Evolutionary conservation across 2,113 vertebrate species (phyloP), one percentile per base, ranked within the genome.

Genomic region (Xyliphius kryptos): DNA sequence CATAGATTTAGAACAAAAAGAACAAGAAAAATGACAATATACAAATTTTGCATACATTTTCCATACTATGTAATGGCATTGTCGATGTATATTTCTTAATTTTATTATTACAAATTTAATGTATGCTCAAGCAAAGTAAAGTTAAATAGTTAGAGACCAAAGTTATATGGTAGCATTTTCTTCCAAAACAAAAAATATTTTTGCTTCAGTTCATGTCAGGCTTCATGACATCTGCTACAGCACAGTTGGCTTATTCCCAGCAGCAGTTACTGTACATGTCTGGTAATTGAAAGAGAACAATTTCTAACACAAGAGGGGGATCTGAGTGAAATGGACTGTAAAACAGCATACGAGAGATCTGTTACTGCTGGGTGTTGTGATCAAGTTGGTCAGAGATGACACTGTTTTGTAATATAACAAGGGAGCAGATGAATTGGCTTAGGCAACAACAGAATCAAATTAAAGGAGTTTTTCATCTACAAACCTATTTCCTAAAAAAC

Each of bases 221-320:
- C 70, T 83, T 65, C 17, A 49, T 68, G 61, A 66, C 67, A 68
- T 75, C 62, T 77, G 68, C 72, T 71, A 44, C 60, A 68, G 67
- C 69, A 56, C 66, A 58, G 50, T 63, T 67, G 58, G 56, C 61
- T 16, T 61, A 57, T 16, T 13, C 32, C 53, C 65, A 65, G 51
- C 62, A 41, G 69, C 64, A 65, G 62, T 68, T 61, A 62, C 55
- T 65, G 63, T 65, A 69, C 52, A 52, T 67, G 67, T 51, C 64
- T 65, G 66, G 46, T 60, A 60, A 63, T 48, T 37, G 50, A 46
- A 53, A 32, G 50, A 60, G 46, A 66, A 61, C 65, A 66, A 65
- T 71, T 59, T 64, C 41, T 21, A 50, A 64, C 64, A 38, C 62
- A 56, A 56, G 72, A 26, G 64, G 68, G 72, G 51, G 38, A 53